Conservation (phyloP, 1,140 invertebrate genomes). For the Phymastichus coffea region DNA sequence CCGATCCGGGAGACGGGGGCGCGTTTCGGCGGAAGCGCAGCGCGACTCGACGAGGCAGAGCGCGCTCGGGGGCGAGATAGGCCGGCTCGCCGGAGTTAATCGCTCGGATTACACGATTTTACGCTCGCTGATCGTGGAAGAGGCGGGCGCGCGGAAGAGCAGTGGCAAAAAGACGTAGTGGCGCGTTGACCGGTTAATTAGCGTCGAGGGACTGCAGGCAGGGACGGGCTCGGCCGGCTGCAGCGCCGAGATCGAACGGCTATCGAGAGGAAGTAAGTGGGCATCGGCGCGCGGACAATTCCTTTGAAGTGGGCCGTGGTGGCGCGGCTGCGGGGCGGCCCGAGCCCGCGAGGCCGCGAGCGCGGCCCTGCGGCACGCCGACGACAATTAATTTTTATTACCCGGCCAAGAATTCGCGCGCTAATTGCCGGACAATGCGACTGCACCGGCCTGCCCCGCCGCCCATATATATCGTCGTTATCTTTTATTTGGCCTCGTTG, state of each 20-base stretch:
- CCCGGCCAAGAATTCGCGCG: slow-evolving; percentile 31
- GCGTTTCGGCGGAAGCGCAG: no score
- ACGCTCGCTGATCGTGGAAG: background rate
- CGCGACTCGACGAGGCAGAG: no score
- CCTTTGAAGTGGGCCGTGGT: slow-evolving; percentile 22
- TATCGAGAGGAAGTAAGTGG: slow-evolving; percentile 23
- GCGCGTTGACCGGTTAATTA: slow-evolving; percentile 25
- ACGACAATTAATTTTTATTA: slow-evolving; percentile 42
- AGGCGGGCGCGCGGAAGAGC: background rate
- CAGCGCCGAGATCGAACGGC: slow-evolving; percentile 15
- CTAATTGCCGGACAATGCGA: slow-evolving; percentile 41
- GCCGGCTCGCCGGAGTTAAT: no score
- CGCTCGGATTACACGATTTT: slow-evolving; percentile 13
- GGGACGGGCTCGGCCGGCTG: no score
- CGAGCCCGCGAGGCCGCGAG: background rate
- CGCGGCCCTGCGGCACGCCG: slow-evolving; percentile 13
- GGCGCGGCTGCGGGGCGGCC: background rate
- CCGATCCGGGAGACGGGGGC: no score
- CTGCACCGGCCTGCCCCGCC: slow-evolving; percentile 14
- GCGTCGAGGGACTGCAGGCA: no score
- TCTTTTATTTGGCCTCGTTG: background rate
- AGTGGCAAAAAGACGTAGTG: background rate
- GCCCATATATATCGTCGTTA: background rate
- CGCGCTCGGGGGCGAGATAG: no score
- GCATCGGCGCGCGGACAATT: slow-evolving; percentile 23